These are phyloP conservation scores for Accipiter fasciatus DNA, from an alignment of 2,797 vertebrate genomes.

Conservation along the genomic window DNA sequence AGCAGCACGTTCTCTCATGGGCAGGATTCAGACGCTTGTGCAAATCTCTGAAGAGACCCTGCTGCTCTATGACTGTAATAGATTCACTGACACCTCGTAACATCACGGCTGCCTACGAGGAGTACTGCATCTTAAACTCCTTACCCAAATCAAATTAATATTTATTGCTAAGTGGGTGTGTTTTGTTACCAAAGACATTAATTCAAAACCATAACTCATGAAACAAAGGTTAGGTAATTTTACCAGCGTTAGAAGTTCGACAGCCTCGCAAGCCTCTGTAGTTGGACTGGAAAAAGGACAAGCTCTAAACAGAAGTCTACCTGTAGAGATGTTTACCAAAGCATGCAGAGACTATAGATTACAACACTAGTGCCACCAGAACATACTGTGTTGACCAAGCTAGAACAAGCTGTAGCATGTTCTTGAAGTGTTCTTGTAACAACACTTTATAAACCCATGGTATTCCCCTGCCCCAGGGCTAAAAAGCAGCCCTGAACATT, in stretches of 20 bases:
- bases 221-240: background rate
- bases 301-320: background rate
- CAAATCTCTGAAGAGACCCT: background rate
- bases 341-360: background rate
- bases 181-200: background rate
- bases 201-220: background rate
- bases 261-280: background rate
- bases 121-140: background rate
- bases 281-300: background rate
- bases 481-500: background rate
- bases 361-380: background rate
- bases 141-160: background rate
- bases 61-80: background rate
- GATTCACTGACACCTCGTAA: background rate
- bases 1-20: background rate
- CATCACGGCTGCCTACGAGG: background rate
- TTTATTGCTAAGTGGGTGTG: background rate
- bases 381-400: background rate
- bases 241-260: background rate
- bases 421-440: background rate
- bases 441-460: background rate
- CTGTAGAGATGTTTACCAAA: background rate
- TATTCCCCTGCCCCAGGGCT: background rate
- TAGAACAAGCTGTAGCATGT: background rate
- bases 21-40: background rate